A percentile compares a stretch with the other conserved stretches of the same genome.
Evolutionary conservation across 1,140 invertebrate genomes (phyloP).

Genomic region (Idris sp.): DNA sequence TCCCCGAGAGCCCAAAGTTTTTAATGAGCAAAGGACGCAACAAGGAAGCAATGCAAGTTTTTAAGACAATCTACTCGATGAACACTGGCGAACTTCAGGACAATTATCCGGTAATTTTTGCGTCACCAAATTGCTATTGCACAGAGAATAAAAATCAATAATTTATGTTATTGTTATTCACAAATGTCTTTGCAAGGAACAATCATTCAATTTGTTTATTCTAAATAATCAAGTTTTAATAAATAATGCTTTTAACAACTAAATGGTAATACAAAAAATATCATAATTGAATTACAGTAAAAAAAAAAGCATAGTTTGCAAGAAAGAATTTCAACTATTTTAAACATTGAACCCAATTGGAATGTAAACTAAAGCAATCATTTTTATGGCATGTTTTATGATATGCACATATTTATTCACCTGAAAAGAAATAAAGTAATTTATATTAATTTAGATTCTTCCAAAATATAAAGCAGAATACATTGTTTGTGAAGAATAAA

Average conservation of each 20-base stretch:
- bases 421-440: no score
- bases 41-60: constrained; percentile 82
- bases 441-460: no score
- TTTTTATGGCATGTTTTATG: no score
- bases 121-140: constrained; percentile 7
- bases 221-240: constrained; percentile 6
- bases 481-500: no score
- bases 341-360: no score
- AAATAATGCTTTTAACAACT: constrained; percentile 8
- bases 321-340: no score
- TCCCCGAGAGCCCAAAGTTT: constrained; percentile 91
- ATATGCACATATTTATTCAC: no score
- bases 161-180: constrained; percentile 19
- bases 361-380: no score
- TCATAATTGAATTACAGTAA: no score
- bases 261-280: not conserved
- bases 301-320: no score
- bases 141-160: constrained; percentile 1
- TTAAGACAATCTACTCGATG: constrained; percentile 79
- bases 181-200: constrained; percentile 1
- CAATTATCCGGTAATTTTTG: constrained; percentile 81
- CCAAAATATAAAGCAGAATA: no score
- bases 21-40: constrained; percentile 85
- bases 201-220: not conserved
- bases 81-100: constrained; percentile 82